Base-by-base conservation (phyloP, 2,113 vertebrate genomes). In the Buteo buteo region DNA sequence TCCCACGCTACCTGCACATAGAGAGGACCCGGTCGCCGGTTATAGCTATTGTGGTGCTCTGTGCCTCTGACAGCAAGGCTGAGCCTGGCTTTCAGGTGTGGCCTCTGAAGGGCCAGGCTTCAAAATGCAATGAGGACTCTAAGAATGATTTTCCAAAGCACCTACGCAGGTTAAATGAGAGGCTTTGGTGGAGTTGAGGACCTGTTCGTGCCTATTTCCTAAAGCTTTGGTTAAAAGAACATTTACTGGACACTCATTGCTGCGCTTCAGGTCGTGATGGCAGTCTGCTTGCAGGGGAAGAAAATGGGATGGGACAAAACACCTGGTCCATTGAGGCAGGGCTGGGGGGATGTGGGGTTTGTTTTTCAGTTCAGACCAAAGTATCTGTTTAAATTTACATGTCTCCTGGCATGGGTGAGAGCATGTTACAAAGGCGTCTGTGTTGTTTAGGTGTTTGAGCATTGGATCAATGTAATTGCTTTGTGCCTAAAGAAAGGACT, bases 1-100 rank as follows among this genome's bases (percentile, higher is more conserved):
- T 40, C 24, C 44, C 0, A 0, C 20, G 36, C 26, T 20, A 6
- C 22, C 55, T 14, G 49, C n/a, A 2, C 1, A 1, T 1, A 3
- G 55, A 24, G 26, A 44, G 45, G 50, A 17, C 21, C 9, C 1
- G 2, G 12, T 24, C 5, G 20, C 38, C 5, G 13, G 0, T 26
- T 50, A 1, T 5, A 45, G 65, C 66, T 8, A 1, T 42, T 88
- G 18, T 2, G 3, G 59, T 1, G 42, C 55, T 85, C 36, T 2
- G 44, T 36, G 47, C 10, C 69, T 32, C 31, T 76, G 21, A 6
- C 55, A 45, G 74, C 36, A 7, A 28, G 38, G 54, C 86, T 86
- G 83, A 49, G 36, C 50, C 34, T 24, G 72, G 42, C 42, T 58
- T 61, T 62, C 17, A 10, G n/a, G 5, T 6, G 10, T 25, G 71